These are phyloP conservation scores for Clupea harengus DNA, from an alignment of 2,113 vertebrate genomes.

Conservation along the genomic window DNA sequence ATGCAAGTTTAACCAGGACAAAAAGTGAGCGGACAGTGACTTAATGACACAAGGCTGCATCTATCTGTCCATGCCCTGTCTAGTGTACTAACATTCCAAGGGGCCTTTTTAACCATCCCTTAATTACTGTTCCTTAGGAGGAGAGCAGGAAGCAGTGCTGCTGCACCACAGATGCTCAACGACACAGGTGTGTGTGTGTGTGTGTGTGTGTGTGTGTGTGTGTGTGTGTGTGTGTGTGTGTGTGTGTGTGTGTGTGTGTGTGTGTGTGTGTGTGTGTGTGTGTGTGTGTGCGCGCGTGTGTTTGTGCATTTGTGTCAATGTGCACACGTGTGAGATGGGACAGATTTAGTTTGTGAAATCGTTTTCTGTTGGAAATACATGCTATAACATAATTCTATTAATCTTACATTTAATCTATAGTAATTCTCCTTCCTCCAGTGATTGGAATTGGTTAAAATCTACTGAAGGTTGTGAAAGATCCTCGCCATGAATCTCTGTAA, in stretches of 20 bases:
- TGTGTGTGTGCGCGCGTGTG: not conserved
- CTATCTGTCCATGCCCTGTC: not conserved
- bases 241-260: not conserved
- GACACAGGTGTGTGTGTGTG: constrained; percentile 65
- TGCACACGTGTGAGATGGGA: not conserved
- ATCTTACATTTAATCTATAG: not conserved
- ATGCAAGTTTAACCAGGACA: constrained; percentile 82
- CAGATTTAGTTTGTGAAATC: not conserved
- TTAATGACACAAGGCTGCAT: not conserved
- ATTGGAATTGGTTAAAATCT: not conserved
- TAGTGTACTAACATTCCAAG: not conserved
- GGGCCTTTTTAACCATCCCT: not conserved
- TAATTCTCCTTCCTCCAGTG: not conserved
- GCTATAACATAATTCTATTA: not conserved
- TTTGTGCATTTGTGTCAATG: not conserved
- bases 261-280: not conserved
- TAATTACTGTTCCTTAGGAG: constrained; percentile 54
- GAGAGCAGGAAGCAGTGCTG: constrained; percentile 67
- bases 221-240: not conserved
- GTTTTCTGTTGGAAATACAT: no score
- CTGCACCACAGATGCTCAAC: constrained; percentile 66
- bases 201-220: not conserved
- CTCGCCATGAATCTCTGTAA: not conserved
- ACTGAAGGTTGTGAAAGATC: not conserved
- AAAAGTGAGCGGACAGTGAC: constrained; percentile 64